These are phyloP conservation scores for Drosophila mauritiana DNA, from an alignment of 1,140 invertebrate genomes.

Conservation along the genomic window DNA sequence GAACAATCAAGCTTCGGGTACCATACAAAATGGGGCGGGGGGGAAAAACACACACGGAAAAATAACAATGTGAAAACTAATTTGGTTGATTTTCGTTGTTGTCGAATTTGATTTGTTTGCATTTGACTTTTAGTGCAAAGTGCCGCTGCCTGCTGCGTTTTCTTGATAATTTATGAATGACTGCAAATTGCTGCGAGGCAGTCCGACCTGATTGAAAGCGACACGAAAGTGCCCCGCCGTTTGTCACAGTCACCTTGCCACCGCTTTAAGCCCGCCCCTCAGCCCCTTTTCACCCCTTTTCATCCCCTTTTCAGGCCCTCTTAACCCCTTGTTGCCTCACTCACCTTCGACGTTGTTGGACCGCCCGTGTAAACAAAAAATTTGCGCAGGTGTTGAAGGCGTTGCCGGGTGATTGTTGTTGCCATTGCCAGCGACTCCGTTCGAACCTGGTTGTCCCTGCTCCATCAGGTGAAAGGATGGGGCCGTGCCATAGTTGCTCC, in stretches of 20 bases:
- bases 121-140: conserved; percentile 56
- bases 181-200: conserved; percentile 62
- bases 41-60: conserved; percentile 24
- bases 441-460: conserved; percentile 11
- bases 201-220: conserved; percentile 70
- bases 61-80: conserved; percentile 70
- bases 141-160: conserved; percentile 64
- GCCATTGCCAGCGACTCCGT: conserved; percentile 40
- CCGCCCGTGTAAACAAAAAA: conserved; percentile 77
- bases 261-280: background rate
- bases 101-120: conserved; percentile 50
- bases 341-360: conserved; percentile 73
- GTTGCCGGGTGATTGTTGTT: conserved; percentile 65
- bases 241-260: conserved; percentile 36
- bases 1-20: conserved; percentile 31
- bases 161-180: conserved; percentile 79
- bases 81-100: conserved; percentile 52
- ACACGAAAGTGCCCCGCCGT: conserved; percentile 67
- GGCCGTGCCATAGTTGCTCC: conserved; percentile 67
- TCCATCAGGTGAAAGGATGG: conserved; percentile 43
- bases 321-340: conserved; percentile 13
- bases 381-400: conserved; percentile 64
- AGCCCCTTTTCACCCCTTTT: too few species aligned
- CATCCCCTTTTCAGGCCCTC: background rate
- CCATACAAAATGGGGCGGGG: background rate